A percentile compares a stretch with the other conserved stretches of the same genome.
Evolutionary conservation across 2,797 vertebrate species (phyloP).

Genomic region (Catostomus latipinnis): DNA sequence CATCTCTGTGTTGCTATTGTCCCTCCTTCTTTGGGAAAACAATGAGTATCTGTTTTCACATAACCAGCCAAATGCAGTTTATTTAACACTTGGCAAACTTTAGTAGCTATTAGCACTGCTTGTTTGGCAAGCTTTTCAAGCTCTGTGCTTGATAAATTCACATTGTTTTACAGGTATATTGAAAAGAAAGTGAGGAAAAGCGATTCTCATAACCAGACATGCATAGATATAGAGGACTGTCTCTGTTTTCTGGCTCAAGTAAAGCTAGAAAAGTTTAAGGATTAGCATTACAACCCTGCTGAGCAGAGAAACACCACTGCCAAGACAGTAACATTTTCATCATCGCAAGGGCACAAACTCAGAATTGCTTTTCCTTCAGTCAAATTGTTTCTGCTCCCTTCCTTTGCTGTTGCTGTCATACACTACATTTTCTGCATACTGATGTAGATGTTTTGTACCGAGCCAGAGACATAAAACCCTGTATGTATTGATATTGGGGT

Average conservation of each 20-base stretch:
- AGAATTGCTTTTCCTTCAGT: conserved; percentile 19
- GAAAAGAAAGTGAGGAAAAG: not conserved
- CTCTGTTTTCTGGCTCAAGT: conserved; percentile 9
- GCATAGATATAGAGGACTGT: not conserved
- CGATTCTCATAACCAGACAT: not conserved
- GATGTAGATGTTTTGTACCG: not conserved
- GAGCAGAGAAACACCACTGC: not conserved
- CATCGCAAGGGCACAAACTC: not conserved
- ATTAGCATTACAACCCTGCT: not conserved
- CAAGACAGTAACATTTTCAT: conserved; percentile 38
- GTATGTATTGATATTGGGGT: not conserved
- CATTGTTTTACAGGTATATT: conserved; percentile 27
- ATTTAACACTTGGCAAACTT: conserved; percentile 39
- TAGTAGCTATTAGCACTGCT: conserved; percentile 23
- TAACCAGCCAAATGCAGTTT: conserved; percentile 32
- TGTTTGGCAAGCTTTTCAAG: conserved; percentile 16
- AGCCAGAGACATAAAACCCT: not conserved
- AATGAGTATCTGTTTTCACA: conserved; percentile 29
- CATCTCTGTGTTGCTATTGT: conserved; percentile 9
- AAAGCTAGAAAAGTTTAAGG: conserved; percentile 14
- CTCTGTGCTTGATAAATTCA: not conserved
- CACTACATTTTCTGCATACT: conserved; percentile 5
- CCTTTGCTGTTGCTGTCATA: conserved; percentile 12
- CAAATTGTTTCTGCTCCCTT: not conserved
- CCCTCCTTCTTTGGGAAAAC: conserved; percentile 21